Evolutionary conservation across 2,888 invertebrate genomes (phyloP).

Genomic region (Bruchidius siliquastri): DNA sequence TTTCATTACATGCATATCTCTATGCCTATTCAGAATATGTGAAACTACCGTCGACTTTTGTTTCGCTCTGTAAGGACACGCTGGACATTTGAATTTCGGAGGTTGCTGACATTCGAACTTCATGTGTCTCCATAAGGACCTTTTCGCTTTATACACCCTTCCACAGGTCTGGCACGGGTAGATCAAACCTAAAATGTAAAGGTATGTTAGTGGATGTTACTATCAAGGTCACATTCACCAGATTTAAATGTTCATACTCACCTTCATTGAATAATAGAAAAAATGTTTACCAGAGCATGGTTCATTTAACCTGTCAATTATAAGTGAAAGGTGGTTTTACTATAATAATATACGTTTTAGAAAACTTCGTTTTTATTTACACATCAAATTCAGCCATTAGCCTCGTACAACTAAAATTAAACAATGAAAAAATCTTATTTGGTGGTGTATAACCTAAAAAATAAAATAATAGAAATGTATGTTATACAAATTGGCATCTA

Average conservation of each 20-base stretch:
- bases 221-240: background rate
- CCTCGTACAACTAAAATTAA: too few species aligned
- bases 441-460: too few species aligned
- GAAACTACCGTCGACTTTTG: conserved; percentile 10
- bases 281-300: too few species aligned
- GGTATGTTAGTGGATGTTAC: background rate
- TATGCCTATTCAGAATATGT: conserved; percentile 10
- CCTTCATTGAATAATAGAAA: background rate
- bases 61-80: conserved; percentile 14
- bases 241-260: background rate
- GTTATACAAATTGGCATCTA: too few species aligned
- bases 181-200: conserved; percentile 5
- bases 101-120: conserved; percentile 30
- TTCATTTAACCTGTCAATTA: too few species aligned
- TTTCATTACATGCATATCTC: background rate
- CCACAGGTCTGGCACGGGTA: conserved; percentile 10
- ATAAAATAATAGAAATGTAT: too few species aligned
- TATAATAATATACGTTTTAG: too few species aligned
- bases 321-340: too few species aligned
- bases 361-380: too few species aligned
- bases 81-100: conserved; percentile 25
- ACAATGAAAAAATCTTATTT: too few species aligned
- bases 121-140: conserved; percentile 23
- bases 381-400: too few species aligned
- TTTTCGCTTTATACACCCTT: conserved; percentile 12